Percentiles rank a stretch among this genome's conserved stretches.
phyloP scores from a whole-genome alignment of 1,140 invertebrate genomes.

The Drosophila santomea region DNA sequence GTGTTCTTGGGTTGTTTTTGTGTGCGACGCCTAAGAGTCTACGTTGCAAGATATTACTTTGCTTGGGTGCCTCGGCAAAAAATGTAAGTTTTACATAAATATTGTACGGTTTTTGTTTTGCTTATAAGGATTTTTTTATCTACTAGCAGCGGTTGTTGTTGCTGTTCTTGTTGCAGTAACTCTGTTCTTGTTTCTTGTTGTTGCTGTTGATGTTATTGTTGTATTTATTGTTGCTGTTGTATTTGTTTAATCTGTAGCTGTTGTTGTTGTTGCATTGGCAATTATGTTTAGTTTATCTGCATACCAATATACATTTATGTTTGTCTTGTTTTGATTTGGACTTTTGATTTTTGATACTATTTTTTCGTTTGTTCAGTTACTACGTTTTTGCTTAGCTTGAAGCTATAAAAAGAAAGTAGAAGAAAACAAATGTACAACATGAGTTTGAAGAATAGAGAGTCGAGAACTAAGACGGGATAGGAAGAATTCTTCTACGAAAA shows the following conservation, averaged over 20 bases:
- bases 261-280: constrained; percentile 24
- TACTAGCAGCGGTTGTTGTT: constrained; percentile 64
- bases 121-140: constrained; percentile 23
- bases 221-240: constrained; percentile 40
- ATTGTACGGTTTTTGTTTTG: constrained; percentile 4
- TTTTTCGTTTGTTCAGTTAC: constrained; percentile 49
- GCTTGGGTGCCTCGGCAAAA: constrained; percentile 66
- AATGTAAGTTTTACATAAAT: constrained; percentile 37
- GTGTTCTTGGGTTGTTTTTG: constrained; percentile 41
- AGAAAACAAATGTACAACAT: constrained; percentile 82
- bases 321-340: constrained; percentile 43
- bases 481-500: constrained; percentile 10
- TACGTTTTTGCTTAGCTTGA: constrained; percentile 73
- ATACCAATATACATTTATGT: constrained; percentile 75
- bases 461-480: constrained; percentile 14
- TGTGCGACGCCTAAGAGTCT: constrained; percentile 76
- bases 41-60: constrained; percentile 71
- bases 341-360: constrained; percentile 39
- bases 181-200: constrained; percentile 47
- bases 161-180: constrained; percentile 40
- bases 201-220: constrained; percentile 37
- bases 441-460: constrained; percentile 53
- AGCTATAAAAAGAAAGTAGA: constrained; percentile 75
- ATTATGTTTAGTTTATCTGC: constrained; percentile 46
- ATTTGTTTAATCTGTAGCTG: constrained; percentile 30